Percentiles rank a stretch among this genome's conserved stretches.
Conservation (phyloP, 1,140 invertebrate genomes). For the Euwallacea fornicatus region DNA sequence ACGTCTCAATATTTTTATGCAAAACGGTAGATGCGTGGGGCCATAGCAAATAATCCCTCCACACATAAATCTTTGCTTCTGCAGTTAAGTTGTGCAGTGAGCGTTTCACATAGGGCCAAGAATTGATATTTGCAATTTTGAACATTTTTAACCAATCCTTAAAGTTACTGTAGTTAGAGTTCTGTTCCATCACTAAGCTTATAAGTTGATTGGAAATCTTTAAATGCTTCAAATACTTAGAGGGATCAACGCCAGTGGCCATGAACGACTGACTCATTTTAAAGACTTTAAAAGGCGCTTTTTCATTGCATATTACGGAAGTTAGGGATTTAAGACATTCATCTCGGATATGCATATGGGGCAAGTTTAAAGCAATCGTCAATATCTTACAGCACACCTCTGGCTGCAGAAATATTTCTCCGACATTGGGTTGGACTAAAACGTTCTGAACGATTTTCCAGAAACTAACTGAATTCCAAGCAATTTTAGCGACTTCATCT, state of each 20-base stretch:
- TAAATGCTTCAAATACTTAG: neutral
- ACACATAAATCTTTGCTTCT: neutral
- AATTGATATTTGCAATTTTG: neutral
- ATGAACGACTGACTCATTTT: too few species aligned
- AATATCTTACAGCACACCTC: conserved; percentile 16
- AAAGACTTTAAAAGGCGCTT: too few species aligned
- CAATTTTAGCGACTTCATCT: conserved; percentile 31
- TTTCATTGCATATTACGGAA: too few species aligned
- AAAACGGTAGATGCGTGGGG: too few species aligned
- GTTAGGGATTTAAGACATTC: conserved; percentile 22
- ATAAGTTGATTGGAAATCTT: neutral
- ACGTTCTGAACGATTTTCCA: conserved; percentile 37
- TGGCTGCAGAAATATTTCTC: conserved; percentile 6
- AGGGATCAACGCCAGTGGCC: neutral
- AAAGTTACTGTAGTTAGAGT: too few species aligned
- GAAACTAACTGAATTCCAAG: conserved; percentile 36
- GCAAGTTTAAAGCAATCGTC: conserved; percentile 18
- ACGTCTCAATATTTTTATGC: too few species aligned
- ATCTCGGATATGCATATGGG: conserved; percentile 36
- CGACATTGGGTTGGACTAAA: neutral
- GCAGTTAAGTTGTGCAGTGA: neutral
- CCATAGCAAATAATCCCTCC: neutral
- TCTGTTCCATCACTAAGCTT: too few species aligned
- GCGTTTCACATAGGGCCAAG: neutral
- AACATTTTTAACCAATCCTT: neutral